Conservation (phyloP, 2,113 vertebrate genomes). For the Hepsetus odoe region DNA sequence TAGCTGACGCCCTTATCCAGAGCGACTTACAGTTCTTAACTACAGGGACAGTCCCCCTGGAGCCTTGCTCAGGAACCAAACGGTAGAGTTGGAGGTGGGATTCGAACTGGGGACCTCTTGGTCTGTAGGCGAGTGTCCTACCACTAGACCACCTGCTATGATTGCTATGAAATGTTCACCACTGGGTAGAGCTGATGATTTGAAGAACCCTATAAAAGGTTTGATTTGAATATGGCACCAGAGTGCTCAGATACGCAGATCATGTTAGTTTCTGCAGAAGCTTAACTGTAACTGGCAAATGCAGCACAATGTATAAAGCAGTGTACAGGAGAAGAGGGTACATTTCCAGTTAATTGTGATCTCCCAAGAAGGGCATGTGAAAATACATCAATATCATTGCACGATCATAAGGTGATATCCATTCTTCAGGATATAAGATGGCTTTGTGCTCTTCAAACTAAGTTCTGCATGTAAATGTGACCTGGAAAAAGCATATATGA, state of each 20-base stretch:
- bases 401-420: too few species aligned
- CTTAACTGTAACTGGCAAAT: background rate
- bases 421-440: background rate
- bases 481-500: background rate
- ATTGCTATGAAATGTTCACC: too few species aligned
- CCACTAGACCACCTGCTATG: too few species aligned
- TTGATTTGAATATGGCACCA: constrained; percentile 7
- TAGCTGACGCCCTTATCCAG: too few species aligned
- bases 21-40: too few species aligned
- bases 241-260: background rate
- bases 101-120: too few species aligned
- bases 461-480: background rate
- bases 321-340: background rate
- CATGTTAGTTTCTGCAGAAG: constrained; percentile 4
- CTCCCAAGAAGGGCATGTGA: background rate
- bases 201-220: background rate
- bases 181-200: background rate
- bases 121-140: too few species aligned
- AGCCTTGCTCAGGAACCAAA: too few species aligned
- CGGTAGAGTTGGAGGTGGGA: too few species aligned
- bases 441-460: background rate
- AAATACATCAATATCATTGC: background rate
- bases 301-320: background rate
- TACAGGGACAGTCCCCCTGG: too few species aligned
- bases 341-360: constrained; percentile 39